phyloP scores from a whole-genome alignment of 2,797 vertebrate genomes.

The Acridotheres tristis region DNA sequence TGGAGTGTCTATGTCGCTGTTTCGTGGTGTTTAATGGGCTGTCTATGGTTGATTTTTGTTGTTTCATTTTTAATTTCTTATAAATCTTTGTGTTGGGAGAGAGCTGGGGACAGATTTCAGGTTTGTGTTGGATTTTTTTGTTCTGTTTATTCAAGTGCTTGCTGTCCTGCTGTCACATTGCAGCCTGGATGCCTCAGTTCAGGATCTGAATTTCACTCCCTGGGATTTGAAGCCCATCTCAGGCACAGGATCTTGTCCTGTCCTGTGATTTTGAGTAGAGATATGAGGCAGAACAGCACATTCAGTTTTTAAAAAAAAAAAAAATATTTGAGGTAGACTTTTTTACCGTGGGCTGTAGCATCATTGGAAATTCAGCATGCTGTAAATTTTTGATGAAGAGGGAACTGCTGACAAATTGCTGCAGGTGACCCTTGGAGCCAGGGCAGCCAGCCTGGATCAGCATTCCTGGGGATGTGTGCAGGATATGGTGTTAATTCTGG shows the following conservation, averaged over 20 bases:
- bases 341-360: neutral
- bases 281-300: accelerated
- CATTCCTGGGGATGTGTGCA: accelerated
- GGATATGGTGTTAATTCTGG: neutral
- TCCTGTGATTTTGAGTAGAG: neutral
- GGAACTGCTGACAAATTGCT: neutral
- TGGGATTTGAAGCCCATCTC: neutral
- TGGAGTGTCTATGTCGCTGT: accelerated
- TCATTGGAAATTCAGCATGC: neutral
- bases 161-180: neutral
- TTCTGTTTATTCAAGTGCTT: neutral
- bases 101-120: neutral
- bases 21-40: neutral
- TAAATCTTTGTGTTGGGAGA: neutral
- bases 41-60: neutral
- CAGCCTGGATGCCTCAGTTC: neutral
- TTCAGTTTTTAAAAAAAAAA: neutral
- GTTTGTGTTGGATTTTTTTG: neutral
- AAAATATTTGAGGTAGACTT: neutral
- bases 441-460: neutral
- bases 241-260: neutral
- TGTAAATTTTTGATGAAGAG: neutral
- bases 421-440: neutral
- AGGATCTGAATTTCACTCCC: neutral
- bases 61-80: neutral